Conservation (phyloP, 1,140 invertebrate species). For the Lepidurus arcticus region DNA sequence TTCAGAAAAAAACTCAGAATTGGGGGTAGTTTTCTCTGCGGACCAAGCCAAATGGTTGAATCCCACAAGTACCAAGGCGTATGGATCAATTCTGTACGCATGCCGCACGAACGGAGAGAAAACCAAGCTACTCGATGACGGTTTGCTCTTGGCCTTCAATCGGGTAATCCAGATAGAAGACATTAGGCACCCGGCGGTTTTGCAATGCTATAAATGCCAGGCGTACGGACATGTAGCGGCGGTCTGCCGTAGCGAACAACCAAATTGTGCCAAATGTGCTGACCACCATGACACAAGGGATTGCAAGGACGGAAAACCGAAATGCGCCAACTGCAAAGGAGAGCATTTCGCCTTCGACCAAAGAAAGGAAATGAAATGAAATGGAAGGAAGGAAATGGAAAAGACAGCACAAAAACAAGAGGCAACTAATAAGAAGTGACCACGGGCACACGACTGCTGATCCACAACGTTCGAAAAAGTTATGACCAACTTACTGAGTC, state of each 20-base stretch:
- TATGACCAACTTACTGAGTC: too few relatives aligned
- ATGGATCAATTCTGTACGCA: background rate
- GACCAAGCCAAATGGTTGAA: background rate
- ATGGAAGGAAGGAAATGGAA: too few relatives aligned
- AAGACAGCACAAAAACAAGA: too few relatives aligned
- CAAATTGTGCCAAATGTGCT: conserved; percentile 17
- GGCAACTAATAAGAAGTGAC: too few relatives aligned
- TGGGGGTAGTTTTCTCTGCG: background rate
- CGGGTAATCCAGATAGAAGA: conserved; percentile 11
- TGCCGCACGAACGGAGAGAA: background rate
- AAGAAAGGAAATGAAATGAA: too few relatives aligned
- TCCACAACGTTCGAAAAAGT: too few relatives aligned
- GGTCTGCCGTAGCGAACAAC: background rate
- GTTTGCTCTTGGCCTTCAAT: conserved; percentile 8
- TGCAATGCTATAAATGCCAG: conserved; percentile 28
- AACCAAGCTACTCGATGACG: conserved; percentile 1
- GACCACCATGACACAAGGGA: too few relatives aligned
- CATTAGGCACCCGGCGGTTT: background rate
- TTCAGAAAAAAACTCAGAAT: background rate
- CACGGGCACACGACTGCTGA: too few relatives aligned
- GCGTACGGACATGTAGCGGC: conserved; percentile 12
- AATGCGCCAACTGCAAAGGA: too few relatives aligned
- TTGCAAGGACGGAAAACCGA: too few relatives aligned
- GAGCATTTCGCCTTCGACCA: too few relatives aligned
- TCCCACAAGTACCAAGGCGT: background rate